phyloP scores from a whole-genome alignment of 2,888 invertebrate genomes.

The Dasysyrphus albostriatus region DNA sequence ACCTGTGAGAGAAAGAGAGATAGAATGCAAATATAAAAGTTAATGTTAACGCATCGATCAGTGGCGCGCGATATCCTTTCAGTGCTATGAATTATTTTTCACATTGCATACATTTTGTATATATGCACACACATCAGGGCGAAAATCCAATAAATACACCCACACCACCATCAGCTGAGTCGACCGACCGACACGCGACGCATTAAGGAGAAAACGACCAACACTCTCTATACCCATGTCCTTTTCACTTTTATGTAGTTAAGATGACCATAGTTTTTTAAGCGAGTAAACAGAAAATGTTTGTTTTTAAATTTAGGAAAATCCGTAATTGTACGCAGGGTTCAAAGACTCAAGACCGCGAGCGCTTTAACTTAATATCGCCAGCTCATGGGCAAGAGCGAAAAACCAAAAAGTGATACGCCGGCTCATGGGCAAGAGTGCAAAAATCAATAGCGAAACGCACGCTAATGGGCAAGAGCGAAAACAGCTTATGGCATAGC shows the following conservation, averaged over 20 bases:
- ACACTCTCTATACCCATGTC: background rate
- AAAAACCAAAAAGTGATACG: no score
- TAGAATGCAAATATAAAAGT: constrained; percentile 42
- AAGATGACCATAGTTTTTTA: background rate
- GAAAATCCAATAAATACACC: constrained; percentile 58
- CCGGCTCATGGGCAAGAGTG: no score
- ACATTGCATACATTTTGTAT: constrained; percentile 44
- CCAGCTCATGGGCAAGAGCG: no score
- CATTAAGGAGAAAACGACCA: background rate
- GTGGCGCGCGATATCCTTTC: constrained; percentile 70
- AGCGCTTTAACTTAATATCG: no score
- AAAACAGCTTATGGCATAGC: no score
- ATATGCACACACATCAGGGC: constrained; percentile 47
- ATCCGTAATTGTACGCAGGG: no score
- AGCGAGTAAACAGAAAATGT: no score
- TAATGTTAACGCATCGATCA: constrained; percentile 74
- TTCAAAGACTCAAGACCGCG: no score
- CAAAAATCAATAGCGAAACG: no score
- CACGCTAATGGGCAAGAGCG: no score
- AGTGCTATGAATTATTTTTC: constrained; percentile 66
- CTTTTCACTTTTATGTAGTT: background rate
- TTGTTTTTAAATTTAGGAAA: no score
- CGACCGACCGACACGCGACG: background rate
- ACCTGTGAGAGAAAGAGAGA: background rate
- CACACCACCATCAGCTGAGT: background rate